A percentile compares a stretch with the other conserved stretches of the same genome.
These are phyloP conservation scores for Procavia capensis DNA, from an alignment of 2,113 vertebrate genomes.

Conservation along the genomic window DNA sequence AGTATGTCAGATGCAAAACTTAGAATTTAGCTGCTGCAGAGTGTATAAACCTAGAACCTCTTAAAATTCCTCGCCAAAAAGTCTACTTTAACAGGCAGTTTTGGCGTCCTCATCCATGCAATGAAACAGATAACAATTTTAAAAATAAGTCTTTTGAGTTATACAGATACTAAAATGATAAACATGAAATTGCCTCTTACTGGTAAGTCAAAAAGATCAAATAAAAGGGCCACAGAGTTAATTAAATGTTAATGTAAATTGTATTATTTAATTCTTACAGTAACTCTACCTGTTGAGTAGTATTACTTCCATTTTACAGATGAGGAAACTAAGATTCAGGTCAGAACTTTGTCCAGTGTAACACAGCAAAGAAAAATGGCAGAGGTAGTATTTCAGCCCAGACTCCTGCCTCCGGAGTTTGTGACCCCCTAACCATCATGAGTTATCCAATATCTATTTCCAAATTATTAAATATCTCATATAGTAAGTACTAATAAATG, in stretches of 20 bases:
- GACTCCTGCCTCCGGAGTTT: neutral
- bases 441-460: neutral
- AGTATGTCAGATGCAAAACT: constrained; percentile 32
- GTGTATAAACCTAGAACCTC: neutral
- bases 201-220: neutral
- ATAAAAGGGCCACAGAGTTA: neutral
- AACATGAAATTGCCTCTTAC: neutral
- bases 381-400: neutral
- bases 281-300: neutral
- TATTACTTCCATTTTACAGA: neutral
- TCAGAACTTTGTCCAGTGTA: neutral
- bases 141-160: neutral
- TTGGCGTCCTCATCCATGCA: neutral
- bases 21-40: neutral
- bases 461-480: neutral
- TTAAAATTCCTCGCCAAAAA: neutral
- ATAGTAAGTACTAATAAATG: neutral
- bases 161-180: neutral
- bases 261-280: neutral
- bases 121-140: neutral
- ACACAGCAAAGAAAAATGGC: neutral
- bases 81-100: neutral
- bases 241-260: neutral
- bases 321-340: neutral
- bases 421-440: neutral